Percentiles rank a stretch among this genome's conserved stretches.
These are phyloP conservation scores for Punctoribates punctum DNA, from an alignment of 2,888 invertebrate genomes.

Conservation along the genomic window DNA sequence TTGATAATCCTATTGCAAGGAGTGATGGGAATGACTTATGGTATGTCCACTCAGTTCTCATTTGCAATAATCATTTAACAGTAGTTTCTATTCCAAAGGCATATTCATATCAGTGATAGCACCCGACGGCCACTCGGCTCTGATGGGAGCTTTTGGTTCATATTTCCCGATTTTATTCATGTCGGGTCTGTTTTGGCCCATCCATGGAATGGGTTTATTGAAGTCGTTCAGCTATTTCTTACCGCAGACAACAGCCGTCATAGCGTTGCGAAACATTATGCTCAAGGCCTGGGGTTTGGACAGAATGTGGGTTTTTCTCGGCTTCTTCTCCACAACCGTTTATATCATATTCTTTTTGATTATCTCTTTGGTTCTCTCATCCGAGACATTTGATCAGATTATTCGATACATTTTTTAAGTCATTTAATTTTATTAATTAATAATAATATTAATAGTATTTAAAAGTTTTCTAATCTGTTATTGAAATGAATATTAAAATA, in stretches of 20 bases:
- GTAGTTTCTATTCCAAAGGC: too few species aligned
- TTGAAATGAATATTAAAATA: too few species aligned
- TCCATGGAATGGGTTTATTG: conserved; percentile 83
- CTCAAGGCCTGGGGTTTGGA: conserved; percentile 69
- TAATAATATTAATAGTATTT: too few species aligned
- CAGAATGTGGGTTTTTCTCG: conserved; percentile 67
- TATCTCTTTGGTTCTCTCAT: background rate
- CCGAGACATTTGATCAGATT: background rate
- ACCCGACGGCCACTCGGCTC: conserved; percentile 33
- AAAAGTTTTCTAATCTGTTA: too few species aligned
- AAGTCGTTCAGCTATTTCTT: conserved; percentile 66
- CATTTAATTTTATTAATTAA: too few species aligned
- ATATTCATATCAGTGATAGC: too few species aligned
- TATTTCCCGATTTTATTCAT: conserved; percentile 83
- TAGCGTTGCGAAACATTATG: conserved; percentile 69
- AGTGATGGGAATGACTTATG: too few species aligned
- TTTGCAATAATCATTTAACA: too few species aligned
- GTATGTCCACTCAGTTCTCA: too few species aligned
- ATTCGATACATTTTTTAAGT: too few species aligned
- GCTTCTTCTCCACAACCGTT: conserved; percentile 68
- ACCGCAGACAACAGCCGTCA: conserved; percentile 75
- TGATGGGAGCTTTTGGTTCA: conserved; percentile 69
- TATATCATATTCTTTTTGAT: conserved; percentile 67
- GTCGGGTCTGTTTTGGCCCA: conserved; percentile 88
- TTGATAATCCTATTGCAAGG: too few species aligned